Evolutionary conservation across 2,113 vertebrate species (phyloP).

Genomic region (Vireo altiloquus): DNA sequence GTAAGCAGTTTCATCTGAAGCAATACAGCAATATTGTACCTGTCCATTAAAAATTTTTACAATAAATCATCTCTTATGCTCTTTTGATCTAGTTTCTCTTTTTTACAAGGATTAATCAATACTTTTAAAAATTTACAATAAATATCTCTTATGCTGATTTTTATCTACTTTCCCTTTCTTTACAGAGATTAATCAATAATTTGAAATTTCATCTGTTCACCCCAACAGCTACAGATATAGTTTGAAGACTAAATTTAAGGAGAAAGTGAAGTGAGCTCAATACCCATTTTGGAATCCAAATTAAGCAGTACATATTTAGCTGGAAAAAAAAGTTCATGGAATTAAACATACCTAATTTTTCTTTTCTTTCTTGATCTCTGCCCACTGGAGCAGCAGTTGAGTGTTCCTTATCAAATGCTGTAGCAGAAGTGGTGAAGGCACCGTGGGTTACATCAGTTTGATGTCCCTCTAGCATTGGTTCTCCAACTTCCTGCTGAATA

Average conservation of each 20-base stretch:
- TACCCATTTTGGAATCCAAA: background rate
- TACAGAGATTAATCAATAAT: background rate
- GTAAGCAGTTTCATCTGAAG: background rate
- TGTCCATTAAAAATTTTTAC: background rate
- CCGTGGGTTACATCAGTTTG: constrained; percentile 38
- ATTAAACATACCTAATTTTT: constrained; percentile 70
- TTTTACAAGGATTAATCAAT: background rate
- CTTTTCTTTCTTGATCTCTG: constrained; percentile 39
- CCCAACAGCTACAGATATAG: background rate
- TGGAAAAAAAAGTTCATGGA: background rate
- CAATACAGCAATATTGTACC: background rate
- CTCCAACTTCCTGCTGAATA: constrained; percentile 85
- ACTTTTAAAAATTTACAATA: background rate
- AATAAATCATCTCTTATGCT: background rate
- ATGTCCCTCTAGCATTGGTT: constrained; percentile 69
- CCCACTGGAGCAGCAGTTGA: background rate
- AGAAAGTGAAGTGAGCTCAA: background rate
- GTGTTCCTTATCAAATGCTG: background rate
- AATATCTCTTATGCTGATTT: background rate
- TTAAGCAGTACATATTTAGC: background rate
- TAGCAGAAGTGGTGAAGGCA: constrained; percentile 29
- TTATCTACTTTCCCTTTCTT: background rate
- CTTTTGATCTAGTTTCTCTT: background rate
- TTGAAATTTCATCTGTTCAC: background rate
- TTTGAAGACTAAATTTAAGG: background rate